A percentile compares a stretch with the other conserved stretches of the same genome.
Conservation (phyloP, 2,797 vertebrate genomes). For the Heterohyrax brucei region DNA sequence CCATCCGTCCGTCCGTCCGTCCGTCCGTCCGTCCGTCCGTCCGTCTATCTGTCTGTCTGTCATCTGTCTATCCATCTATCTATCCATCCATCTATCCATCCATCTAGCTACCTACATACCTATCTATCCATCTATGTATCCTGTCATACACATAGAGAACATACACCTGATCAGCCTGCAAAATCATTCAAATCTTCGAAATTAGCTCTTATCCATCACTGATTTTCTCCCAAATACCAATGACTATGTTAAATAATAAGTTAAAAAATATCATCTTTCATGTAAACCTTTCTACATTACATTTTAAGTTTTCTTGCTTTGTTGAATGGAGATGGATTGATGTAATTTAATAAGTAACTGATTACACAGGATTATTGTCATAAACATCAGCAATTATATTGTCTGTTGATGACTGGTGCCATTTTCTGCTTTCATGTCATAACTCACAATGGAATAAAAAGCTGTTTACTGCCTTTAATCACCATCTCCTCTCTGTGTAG, state of each 20-base stretch:
- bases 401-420: not conserved
- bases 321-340: not conserved
- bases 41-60: no score
- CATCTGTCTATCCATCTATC: no score
- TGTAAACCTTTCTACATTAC: not conserved
- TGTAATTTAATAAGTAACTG: constrained; percentile 33
- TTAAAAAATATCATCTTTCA: constrained; percentile 21
- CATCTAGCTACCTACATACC: not conserved
- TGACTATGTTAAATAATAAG: not conserved
- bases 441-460: not conserved
- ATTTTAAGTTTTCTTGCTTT: constrained; percentile 52
- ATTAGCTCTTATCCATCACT: not conserved
- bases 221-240: constrained; percentile 14
- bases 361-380: not conserved
- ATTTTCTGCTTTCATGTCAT: not conserved
- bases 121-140: not conserved
- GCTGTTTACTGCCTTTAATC: not conserved
- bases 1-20: not conserved
- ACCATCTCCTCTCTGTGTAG: not conserved
- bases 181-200: constrained; percentile 46
- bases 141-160: not conserved
- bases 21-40: not conserved
- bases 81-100: not conserved
- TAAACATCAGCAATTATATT: not conserved
- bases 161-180: not conserved